Evolutionary conservation across 2,888 invertebrate genomes (phyloP).

Genomic region (Lomographa bimaculata): DNA sequence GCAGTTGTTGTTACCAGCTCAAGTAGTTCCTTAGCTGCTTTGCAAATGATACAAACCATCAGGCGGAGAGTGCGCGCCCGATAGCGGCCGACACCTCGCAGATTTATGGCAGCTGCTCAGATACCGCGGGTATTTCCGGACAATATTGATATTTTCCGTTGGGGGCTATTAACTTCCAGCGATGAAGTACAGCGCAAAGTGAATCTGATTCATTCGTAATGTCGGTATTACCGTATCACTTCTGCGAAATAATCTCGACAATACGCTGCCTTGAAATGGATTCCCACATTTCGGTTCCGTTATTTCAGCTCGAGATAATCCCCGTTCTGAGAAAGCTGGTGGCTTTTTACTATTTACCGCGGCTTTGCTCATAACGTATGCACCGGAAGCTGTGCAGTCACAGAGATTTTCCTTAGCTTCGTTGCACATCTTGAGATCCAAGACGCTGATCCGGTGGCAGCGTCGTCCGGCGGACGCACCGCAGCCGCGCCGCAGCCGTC

Average conservation of each 20-base stretch:
- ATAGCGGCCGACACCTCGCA: slow-evolving; percentile 76
- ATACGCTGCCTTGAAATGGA: slow-evolving; percentile 19
- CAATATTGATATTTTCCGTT: slow-evolving; percentile 73
- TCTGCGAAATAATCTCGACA: slow-evolving; percentile 20
- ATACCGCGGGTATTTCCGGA: slow-evolving; percentile 72
- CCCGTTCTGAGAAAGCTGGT: slow-evolving; percentile 29
- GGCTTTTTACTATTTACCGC: slow-evolving; percentile 41
- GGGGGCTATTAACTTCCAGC: slow-evolving; percentile 69
- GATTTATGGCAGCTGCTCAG: slow-evolving; percentile 67
- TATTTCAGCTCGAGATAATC: slow-evolving; percentile 18
- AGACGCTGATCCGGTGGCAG: slow-evolving; percentile 39
- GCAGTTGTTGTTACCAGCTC: slow-evolving; percentile 19
- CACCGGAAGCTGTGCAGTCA: slow-evolving; percentile 43
- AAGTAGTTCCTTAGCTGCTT: slow-evolving; percentile 76
- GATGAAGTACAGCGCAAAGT: slow-evolving; percentile 68
- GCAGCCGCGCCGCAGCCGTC: slow-evolving; percentile 37
- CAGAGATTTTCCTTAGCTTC: slow-evolving; percentile 53
- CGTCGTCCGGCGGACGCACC: slow-evolving; percentile 32
- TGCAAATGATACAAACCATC: slow-evolving; percentile 81
- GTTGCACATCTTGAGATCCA: slow-evolving; percentile 51
- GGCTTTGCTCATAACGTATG: slow-evolving; percentile 40
- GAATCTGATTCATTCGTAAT: slow-evolving; percentile 52
- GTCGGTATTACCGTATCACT: slow-evolving; percentile 28
- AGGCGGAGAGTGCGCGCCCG: slow-evolving; percentile 69
- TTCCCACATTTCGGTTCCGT: slow-evolving; percentile 15